A percentile compares a stretch with the other conserved stretches of the same genome.
Evolutionary conservation across 2,888 invertebrate species (phyloP).

Genomic region (Diloba caeruleocephala): DNA sequence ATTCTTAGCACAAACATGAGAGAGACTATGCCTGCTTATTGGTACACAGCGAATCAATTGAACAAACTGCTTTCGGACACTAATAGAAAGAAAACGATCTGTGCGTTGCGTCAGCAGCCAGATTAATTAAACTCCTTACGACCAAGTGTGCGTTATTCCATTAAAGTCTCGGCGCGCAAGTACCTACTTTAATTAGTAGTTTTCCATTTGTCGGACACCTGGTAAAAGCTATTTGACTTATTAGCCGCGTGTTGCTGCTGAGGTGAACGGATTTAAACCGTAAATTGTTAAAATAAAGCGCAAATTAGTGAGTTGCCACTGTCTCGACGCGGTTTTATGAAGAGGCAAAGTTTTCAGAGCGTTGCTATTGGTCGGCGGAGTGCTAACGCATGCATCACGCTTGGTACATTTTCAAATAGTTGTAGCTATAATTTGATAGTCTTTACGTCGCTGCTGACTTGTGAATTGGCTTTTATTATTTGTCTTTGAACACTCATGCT

Average conservation of each 20-base stretch:
- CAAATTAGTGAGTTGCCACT: constrained; percentile 59
- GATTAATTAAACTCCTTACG: constrained; percentile 86
- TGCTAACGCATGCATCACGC: constrained; percentile 85
- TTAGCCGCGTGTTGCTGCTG: constrained; percentile 68
- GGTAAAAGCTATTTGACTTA: constrained; percentile 83
- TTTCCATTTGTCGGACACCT: constrained; percentile 84
- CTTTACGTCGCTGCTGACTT: constrained; percentile 78
- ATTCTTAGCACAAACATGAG: constrained; percentile 80
- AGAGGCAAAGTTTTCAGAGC: constrained; percentile 75
- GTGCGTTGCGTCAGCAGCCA: constrained; percentile 75
- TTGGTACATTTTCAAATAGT: constrained; percentile 84
- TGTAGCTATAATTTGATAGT: constrained; percentile 82
- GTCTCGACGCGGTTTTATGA: constrained; percentile 68
- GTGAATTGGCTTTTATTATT: constrained; percentile 85
- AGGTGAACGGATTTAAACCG: constrained; percentile 65
- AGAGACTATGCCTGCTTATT: constrained; percentile 73
- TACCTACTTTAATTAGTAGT: constrained; percentile 84
- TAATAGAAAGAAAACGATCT: constrained; percentile 81
- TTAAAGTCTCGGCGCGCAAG: constrained; percentile 74
- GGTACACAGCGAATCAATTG: constrained; percentile 81
- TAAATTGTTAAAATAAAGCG: constrained; percentile 62
- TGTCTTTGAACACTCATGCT: constrained; percentile 81
- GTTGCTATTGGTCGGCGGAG: constrained; percentile 74
- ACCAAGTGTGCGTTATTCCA: constrained; percentile 74
- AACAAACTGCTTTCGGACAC: constrained; percentile 78